These are phyloP conservation scores for Xiphorhynchus elegans DNA, from an alignment of 2,113 vertebrate species.

Conservation along the genomic window DNA sequence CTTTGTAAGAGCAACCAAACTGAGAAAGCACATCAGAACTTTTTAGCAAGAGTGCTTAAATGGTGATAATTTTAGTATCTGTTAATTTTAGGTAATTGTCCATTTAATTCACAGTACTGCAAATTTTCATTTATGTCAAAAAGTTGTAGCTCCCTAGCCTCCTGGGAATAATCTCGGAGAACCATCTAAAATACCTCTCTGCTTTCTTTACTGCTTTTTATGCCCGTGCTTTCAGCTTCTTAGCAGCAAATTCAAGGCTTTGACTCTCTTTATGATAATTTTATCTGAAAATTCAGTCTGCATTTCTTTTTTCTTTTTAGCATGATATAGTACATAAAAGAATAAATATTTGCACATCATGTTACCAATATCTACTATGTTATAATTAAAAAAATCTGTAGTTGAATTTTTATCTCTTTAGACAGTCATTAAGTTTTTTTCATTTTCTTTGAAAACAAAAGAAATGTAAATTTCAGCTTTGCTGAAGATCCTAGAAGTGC, in stretches of 20 bases:
- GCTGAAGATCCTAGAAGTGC: background rate
- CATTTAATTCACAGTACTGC: background rate
- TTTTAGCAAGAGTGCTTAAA: background rate
- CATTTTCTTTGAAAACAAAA: background rate
- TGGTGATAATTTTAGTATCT: background rate
- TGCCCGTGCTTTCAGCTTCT: constrained; percentile 56
- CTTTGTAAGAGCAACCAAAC: background rate
- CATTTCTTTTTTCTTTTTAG: constrained; percentile 23
- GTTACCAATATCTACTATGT: constrained; percentile 54
- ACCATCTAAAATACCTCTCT: constrained; percentile 19
- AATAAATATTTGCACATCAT: constrained; percentile 53
- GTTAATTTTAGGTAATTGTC: background rate
- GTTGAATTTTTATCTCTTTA: background rate
- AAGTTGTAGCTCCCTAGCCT: background rate
- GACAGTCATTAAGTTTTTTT: background rate
- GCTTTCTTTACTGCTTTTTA: constrained; percentile 40
- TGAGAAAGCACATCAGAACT: background rate
- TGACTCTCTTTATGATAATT: constrained; percentile 13
- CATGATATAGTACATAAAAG: background rate
- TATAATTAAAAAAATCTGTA: background rate
- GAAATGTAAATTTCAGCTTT: background rate
- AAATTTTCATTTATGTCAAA: constrained; percentile 3
- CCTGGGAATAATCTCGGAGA: constrained; percentile 37
- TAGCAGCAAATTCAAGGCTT: constrained; percentile 58
- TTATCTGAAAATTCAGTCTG: constrained; percentile 32